These are phyloP conservation scores for Stercorarius parasiticus DNA, from an alignment of 2,113 vertebrate genomes.

Conservation along the genomic window DNA sequence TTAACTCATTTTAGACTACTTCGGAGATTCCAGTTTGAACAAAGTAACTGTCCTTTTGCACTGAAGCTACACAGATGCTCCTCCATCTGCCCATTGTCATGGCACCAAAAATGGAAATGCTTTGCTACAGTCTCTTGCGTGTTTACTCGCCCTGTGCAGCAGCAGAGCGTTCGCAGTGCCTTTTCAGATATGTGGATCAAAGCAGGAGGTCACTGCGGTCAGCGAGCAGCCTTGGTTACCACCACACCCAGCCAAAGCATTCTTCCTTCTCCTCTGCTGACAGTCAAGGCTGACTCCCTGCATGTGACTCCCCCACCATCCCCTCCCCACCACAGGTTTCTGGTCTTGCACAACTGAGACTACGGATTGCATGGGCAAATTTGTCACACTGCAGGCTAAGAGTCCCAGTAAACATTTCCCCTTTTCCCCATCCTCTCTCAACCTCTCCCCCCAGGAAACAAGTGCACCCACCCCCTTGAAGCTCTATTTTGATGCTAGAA, in stretches of 20 bases:
- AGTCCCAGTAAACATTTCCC: constrained; percentile 55
- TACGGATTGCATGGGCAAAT: constrained; percentile 39
- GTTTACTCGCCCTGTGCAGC: not conserved
- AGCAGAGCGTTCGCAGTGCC: not conserved
- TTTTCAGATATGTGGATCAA: constrained; percentile 10
- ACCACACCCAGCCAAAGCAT: constrained; percentile 25
- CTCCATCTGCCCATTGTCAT: constrained; percentile 27
- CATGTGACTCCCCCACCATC: constrained; percentile 46
- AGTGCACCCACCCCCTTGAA: not conserved
- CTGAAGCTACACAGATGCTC: not conserved
- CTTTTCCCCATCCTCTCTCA: constrained; percentile 28
- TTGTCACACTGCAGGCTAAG: constrained; percentile 32
- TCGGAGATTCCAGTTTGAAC: not conserved
- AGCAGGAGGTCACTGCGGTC: constrained; percentile 60
- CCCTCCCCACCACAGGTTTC: constrained; percentile 60
- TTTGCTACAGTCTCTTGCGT: not conserved
- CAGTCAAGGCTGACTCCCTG: constrained; percentile 53
- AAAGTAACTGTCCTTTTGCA: not conserved
- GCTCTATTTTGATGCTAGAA: not conserved
- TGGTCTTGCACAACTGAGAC: constrained; percentile 60
- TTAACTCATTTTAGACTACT: not conserved
- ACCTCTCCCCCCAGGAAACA: not conserved
- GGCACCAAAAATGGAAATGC: not conserved
- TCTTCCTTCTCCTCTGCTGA: constrained; percentile 55
- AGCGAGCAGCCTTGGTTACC: constrained; percentile 23